phyloP scores from a whole-genome alignment of 2,888 invertebrate genomes.

The Dusona sp. region DNA sequence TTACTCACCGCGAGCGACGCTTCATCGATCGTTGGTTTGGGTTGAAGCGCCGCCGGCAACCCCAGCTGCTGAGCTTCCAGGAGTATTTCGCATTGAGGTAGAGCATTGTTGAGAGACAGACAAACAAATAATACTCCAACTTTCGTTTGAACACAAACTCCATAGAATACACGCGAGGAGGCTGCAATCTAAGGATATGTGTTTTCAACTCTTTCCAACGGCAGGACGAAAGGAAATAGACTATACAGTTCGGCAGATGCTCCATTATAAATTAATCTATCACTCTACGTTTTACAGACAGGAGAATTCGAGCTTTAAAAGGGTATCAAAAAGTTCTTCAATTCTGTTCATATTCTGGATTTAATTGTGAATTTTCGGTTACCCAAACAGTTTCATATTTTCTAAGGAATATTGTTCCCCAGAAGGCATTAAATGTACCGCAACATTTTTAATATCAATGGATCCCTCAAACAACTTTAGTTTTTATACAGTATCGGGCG shows the following conservation, averaged over 20 bases:
- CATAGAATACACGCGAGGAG: too few species aligned
- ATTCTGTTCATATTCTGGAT: neutral
- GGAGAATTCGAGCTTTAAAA: neutral
- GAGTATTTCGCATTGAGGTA: slow-evolving; percentile 73
- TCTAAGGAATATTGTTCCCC: too few species aligned
- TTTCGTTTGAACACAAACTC: slow-evolving; percentile 28
- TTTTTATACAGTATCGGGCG: neutral
- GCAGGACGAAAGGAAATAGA: neutral
- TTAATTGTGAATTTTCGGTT: neutral
- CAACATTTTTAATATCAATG: neutral
- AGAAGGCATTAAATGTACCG: neutral
- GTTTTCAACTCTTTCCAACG: neutral
- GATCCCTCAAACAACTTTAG: neutral
- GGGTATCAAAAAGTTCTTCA: neutral
- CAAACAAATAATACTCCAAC: slow-evolving; percentile 20
- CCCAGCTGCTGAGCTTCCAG: slow-evolving; percentile 71
- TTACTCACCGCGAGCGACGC: slow-evolving; percentile 83
- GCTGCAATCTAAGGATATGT: neutral
- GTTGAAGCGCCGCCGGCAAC: slow-evolving; percentile 75
- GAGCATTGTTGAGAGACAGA: slow-evolving; percentile 57
- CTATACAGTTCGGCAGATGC: neutral
- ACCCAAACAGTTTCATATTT: neutral
- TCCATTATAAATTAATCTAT: slow-evolving; percentile 1
- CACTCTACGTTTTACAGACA: neutral
- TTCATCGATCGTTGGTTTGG: slow-evolving; percentile 81